These are phyloP conservation scores for Muschampia plurimacula DNA, from an alignment of 2,888 invertebrate species.

Conservation along the genomic window DNA sequence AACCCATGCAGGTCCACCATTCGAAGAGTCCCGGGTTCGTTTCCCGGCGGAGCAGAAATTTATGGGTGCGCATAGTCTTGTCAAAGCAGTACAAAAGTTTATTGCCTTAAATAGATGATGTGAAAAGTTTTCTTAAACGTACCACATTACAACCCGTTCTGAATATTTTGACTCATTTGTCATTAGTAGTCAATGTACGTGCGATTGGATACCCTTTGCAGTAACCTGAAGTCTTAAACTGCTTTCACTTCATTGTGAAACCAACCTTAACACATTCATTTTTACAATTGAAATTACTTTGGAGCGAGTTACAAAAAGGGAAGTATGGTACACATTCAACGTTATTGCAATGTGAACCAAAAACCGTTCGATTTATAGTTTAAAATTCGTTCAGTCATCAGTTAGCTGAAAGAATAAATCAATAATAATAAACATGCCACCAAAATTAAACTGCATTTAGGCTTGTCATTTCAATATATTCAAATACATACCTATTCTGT, in stretches of 20 bases:
- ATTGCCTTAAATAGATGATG: background rate
- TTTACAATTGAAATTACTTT: constrained; percentile 22
- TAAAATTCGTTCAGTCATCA: background rate
- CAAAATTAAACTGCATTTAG: constrained; percentile 42
- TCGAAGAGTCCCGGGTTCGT: too few relatives aligned
- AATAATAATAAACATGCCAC: constrained; percentile 41
- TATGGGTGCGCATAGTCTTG: too few relatives aligned
- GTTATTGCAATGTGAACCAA: background rate
- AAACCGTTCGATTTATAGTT: background rate
- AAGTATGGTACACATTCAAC: background rate
- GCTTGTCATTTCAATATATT: background rate
- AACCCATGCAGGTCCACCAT: too few relatives aligned
- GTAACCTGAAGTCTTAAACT: constrained; percentile 43
- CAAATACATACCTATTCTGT: constrained; percentile 36
- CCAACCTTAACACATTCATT: background rate
- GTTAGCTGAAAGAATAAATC: constrained; percentile 22
- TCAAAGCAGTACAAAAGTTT: background rate
- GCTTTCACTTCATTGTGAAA: constrained; percentile 27
- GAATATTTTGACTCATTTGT: constrained; percentile 33
- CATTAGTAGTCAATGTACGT: constrained; percentile 66
- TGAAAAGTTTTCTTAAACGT: background rate
- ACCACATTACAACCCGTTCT: background rate
- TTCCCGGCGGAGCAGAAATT: too few relatives aligned
- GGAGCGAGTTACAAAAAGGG: background rate
- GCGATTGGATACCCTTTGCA: constrained; percentile 57